A percentile compares a stretch with the other conserved stretches of the same genome.
phyloP scores from a whole-genome alignment of 2,888 invertebrate species.

The Mythimna ferrago region DNA sequence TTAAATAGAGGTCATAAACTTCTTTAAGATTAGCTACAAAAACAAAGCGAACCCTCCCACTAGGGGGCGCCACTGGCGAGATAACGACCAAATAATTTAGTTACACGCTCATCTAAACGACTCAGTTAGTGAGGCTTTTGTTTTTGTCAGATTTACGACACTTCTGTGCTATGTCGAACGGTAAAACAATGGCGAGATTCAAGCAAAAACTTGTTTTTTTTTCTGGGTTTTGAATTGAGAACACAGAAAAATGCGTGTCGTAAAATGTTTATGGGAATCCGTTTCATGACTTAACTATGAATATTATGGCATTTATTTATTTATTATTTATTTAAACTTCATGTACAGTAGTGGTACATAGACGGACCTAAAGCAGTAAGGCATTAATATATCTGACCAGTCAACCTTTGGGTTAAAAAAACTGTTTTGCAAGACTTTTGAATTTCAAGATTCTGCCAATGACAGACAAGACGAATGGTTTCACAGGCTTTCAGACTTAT shows the following conservation, averaged over 20 bases:
- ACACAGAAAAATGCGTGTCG: neutral
- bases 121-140: slow-evolving; percentile 50
- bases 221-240: slow-evolving; percentile 13
- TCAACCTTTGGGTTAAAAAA: too few species aligned
- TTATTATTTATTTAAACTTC: too few species aligned
- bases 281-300: neutral
- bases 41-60: slow-evolving; percentile 49
- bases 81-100: slow-evolving; percentile 67
- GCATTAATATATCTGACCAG: too few species aligned
- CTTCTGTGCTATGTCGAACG: slow-evolving; percentile 39
- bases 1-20: slow-evolving; percentile 45
- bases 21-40: slow-evolving; percentile 23
- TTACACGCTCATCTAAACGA: slow-evolving; percentile 56
- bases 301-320: too few species aligned
- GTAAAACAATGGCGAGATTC: slow-evolving; percentile 36
- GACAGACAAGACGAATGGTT: too few species aligned
- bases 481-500: too few species aligned
- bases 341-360: too few species aligned
- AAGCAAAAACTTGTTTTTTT: neutral
- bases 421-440: too few species aligned
- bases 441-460: too few species aligned
- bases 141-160: slow-evolving; percentile 66
- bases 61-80: slow-evolving; percentile 74
- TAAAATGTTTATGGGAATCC: slow-evolving; percentile 3
- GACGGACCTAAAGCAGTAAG: too few species aligned